Percentiles rank a stretch among this genome's conserved stretches.
Conservation (phyloP, 2,888 invertebrate species). For the Rhimphoctona megacephalus region DNA sequence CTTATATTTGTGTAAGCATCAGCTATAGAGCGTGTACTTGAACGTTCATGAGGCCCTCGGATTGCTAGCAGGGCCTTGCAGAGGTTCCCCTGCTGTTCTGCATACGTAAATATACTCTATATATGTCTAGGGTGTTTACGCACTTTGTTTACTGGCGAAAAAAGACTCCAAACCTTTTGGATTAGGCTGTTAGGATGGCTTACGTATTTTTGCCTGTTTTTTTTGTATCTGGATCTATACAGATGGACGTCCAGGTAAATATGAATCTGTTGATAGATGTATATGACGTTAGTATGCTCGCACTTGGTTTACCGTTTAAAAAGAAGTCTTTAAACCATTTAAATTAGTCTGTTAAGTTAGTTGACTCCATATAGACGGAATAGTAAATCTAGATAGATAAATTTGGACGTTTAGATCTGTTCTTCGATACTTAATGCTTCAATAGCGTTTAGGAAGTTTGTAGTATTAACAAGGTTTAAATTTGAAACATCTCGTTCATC, state of each 20-base stretch:
- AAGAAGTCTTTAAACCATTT: background rate
- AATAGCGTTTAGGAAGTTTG: background rate
- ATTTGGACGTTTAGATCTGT: background rate
- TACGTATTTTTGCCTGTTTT: background rate
- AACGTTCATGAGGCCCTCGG: conserved; percentile 33
- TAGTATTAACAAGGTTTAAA: too few relatives aligned
- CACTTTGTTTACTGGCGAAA: background rate
- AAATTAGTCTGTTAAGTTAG: background rate
- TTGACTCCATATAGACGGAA: background rate
- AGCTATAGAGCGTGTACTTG: conserved; percentile 26
- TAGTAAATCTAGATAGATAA: background rate
- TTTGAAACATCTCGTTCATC: too few relatives aligned
- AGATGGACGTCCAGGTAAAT: background rate
- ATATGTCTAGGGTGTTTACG: background rate
- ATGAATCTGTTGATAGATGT: background rate
- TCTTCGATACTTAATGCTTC: background rate
- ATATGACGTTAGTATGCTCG: background rate
- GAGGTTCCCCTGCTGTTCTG: background rate
- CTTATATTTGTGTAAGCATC: background rate
- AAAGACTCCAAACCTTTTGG: background rate
- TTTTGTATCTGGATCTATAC: background rate
- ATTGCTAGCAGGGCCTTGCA: conserved; percentile 32
- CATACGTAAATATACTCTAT: conserved; percentile 3
- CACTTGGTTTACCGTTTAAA: background rate
- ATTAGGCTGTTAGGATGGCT: background rate